phyloP scores from a whole-genome alignment of 2,888 invertebrate genomes.

The Polydrusus tereticollis region DNA sequence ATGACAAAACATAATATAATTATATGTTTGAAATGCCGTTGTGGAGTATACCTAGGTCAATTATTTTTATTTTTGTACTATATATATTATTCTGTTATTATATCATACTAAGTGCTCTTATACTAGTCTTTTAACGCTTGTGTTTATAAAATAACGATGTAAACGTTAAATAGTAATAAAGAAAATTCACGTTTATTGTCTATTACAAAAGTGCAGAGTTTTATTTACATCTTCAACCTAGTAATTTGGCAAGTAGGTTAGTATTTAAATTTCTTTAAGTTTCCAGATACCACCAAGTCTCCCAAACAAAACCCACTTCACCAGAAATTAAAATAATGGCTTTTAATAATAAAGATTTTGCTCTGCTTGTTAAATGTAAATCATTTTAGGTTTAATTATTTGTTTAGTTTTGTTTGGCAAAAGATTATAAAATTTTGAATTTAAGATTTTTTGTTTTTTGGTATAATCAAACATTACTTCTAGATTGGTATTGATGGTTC shows the following conservation, averaged over 20 bases:
- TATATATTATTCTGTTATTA: neutral
- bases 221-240: neutral
- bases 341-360: too few species aligned
- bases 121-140: conserved; percentile 11
- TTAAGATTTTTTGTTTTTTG: too few species aligned
- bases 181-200: neutral
- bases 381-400: too few species aligned
- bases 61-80: conserved; percentile 11
- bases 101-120: conserved; percentile 9
- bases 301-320: too few species aligned
- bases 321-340: too few species aligned
- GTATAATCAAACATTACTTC: too few species aligned
- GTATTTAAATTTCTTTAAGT: neutral
- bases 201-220: neutral
- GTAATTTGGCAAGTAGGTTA: neutral
- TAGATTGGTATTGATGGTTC: too few species aligned
- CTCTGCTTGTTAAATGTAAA: too few species aligned
- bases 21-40: neutral
- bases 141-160: conserved; percentile 5
- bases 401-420: too few species aligned
- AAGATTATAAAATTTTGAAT: too few species aligned
- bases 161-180: conserved; percentile 4
- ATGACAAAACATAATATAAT: neutral
- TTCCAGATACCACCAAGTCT: neutral
- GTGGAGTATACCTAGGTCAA: neutral